phyloP scores from a whole-genome alignment of 2,113 vertebrate genomes.

The Scomber scombrus region DNA sequence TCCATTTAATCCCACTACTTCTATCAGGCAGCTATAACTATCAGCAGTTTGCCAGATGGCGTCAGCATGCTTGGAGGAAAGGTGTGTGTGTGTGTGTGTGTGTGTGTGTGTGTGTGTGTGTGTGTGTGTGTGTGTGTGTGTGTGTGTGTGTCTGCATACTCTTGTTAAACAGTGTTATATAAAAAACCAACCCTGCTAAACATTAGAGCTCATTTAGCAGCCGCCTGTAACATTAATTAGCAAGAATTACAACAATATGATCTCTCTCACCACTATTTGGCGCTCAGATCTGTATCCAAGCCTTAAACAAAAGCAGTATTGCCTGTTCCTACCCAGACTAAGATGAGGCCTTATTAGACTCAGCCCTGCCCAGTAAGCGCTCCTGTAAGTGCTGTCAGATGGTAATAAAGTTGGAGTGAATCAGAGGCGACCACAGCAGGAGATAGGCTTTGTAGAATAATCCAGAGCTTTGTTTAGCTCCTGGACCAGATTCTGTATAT shows the following conservation, averaged over 20 bases:
- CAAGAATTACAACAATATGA: slow-evolving; percentile 67
- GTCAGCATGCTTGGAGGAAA: slow-evolving; percentile 15
- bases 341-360: slow-evolving; percentile 46
- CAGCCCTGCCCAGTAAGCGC: slow-evolving; percentile 52
- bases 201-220: slow-evolving; percentile 65
- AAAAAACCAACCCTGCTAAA: slow-evolving; percentile 46
- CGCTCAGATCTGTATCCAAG: slow-evolving; percentile 75
- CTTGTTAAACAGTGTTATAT: slow-evolving; percentile 62
- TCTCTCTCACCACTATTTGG: slow-evolving; percentile 31
- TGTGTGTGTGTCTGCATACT: slow-evolving; percentile 15
- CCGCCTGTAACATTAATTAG: slow-evolving; percentile 67
- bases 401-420: slow-evolving; percentile 64
- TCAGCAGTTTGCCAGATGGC: slow-evolving; percentile 57
- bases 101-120: slow-evolving; percentile 13
- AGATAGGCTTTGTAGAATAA: slow-evolving; percentile 14
- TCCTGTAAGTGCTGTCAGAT: slow-evolving; percentile 78
- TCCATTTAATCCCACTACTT: slow-evolving; percentile 4
- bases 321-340: slow-evolving; percentile 4
- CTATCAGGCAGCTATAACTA: slow-evolving; percentile 10
- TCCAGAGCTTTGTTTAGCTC: neutral
- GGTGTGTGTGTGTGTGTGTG: slow-evolving; percentile 24
- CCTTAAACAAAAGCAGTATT: slow-evolving; percentile 53
- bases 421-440: slow-evolving; percentile 31
- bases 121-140: slow-evolving; percentile 14
- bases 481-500: neutral